Evolutionary conservation across 2,888 invertebrate species (phyloP).

Genomic region (Orthosia gracilis): DNA sequence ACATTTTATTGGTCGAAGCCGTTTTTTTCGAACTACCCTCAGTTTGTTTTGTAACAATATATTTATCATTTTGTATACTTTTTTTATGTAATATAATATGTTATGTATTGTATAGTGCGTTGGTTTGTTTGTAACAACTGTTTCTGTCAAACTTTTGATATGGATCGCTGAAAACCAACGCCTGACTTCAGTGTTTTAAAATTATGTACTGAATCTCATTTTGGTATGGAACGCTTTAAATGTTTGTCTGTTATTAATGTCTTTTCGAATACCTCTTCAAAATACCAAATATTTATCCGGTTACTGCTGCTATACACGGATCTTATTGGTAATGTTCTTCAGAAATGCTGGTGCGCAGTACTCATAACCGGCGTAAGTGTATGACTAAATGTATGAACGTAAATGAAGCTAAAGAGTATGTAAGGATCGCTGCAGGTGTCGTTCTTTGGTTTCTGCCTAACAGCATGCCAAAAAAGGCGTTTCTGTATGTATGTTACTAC

Average conservation of each 20-base stretch:
- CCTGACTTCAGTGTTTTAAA: conserved; percentile 65
- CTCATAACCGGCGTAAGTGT: no score
- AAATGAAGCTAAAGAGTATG: no score
- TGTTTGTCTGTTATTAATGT: conserved; percentile 32
- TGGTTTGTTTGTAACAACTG: conserved; percentile 12
- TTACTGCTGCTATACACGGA: neutral
- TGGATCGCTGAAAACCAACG: conserved; percentile 2
- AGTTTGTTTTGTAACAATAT: conserved; percentile 63
- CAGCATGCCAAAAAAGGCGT: no score
- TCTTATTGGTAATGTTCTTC: neutral
- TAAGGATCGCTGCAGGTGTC: no score
- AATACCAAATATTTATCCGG: neutral
- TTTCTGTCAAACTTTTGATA: neutral
- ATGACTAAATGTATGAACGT: no score
- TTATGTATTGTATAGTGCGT: conserved; percentile 55
- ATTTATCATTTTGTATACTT: conserved; percentile 68
- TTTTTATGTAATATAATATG: conserved; percentile 66
- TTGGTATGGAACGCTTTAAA: conserved; percentile 50
- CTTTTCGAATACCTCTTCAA: neutral
- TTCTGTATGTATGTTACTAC: no score
- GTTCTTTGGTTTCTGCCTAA: no score
- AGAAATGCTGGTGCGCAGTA: no score
- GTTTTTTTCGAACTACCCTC: conserved; percentile 19
- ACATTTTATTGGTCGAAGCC: conserved; percentile 12
- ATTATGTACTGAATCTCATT: conserved; percentile 66